These are phyloP conservation scores for Stenotaenia linearis DNA, from an alignment of 2,888 invertebrate genomes.

Conservation along the genomic window DNA sequence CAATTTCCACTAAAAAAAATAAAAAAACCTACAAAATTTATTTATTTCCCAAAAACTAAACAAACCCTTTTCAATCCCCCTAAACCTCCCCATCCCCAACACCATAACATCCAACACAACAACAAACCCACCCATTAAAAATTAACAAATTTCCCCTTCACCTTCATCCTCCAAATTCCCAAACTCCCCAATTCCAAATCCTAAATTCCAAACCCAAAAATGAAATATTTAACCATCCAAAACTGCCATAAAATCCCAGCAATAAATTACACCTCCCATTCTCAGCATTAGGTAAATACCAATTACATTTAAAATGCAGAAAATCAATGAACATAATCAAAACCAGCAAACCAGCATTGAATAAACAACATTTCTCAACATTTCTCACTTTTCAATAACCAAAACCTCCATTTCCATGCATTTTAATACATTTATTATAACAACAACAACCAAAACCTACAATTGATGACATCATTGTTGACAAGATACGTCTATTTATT, in stretches of 20 bases:
- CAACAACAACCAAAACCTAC: background rate
- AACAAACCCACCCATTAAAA: no score
- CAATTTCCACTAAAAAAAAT: no score
- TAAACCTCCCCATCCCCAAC: no score
- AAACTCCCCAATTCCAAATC: background rate
- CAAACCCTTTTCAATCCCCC: no score
- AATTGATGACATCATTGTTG: background rate
- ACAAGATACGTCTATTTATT: background rate
- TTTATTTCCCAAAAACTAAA: no score
- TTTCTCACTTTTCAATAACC: no score
- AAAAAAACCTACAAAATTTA: no score
- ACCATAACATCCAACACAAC: no score
- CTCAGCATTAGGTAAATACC: background rate
- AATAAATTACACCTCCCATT: background rate
- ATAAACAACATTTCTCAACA: no score
- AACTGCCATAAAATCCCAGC: no score
- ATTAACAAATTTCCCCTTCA: background rate
- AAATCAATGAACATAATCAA: background rate
- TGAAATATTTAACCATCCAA: background rate
- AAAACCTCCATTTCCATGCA: background rate
- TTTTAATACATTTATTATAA: background rate
- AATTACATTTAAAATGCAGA: background rate
- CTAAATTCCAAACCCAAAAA: background rate
- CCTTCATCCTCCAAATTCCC: background rate
- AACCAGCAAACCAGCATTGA: no score